These are phyloP conservation scores for Sporophila hypoxantha DNA, from an alignment of 2,113 vertebrate genomes.

Conservation along the genomic window DNA sequence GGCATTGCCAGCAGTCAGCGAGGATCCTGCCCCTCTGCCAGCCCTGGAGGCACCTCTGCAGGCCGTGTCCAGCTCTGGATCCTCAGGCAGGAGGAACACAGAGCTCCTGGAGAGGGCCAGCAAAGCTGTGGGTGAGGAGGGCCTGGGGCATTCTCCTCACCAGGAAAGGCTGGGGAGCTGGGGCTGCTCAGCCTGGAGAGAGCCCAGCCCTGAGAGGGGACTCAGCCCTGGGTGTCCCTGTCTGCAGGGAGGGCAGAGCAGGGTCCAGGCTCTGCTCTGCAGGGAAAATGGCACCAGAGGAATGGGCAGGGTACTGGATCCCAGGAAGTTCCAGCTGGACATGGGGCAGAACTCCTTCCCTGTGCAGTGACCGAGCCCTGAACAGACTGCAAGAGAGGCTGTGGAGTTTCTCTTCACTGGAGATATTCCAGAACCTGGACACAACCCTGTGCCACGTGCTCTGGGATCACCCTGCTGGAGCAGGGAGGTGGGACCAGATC, in stretches of 20 bases:
- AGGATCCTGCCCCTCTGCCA: neutral
- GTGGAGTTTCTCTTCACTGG: neutral
- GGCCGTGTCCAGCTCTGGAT: neutral
- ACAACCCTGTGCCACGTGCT: neutral
- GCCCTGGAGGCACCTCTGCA: neutral
- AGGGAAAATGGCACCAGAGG: neutral
- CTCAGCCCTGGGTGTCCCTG: no score
- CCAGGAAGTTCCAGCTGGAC: neutral
- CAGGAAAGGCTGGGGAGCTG: neutral
- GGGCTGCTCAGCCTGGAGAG: neutral
- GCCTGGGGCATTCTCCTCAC: no score
- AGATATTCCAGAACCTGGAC: neutral
- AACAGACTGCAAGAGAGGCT: neutral
- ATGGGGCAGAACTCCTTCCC: neutral
- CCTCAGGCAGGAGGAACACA: no score
- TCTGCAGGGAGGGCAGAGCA: neutral
- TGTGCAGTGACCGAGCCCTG: neutral
- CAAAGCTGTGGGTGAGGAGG: no score
- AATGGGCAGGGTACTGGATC: rapidly evolving
- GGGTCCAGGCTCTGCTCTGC: neutral
- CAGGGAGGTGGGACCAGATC: neutral
- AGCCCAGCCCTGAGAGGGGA: neutral
- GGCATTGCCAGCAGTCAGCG: neutral
- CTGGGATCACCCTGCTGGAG: neutral
- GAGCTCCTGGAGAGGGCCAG: no score